Base-by-base conservation (phyloP, 2,797 vertebrate species). In the Tolypeutes matacus region DNA sequence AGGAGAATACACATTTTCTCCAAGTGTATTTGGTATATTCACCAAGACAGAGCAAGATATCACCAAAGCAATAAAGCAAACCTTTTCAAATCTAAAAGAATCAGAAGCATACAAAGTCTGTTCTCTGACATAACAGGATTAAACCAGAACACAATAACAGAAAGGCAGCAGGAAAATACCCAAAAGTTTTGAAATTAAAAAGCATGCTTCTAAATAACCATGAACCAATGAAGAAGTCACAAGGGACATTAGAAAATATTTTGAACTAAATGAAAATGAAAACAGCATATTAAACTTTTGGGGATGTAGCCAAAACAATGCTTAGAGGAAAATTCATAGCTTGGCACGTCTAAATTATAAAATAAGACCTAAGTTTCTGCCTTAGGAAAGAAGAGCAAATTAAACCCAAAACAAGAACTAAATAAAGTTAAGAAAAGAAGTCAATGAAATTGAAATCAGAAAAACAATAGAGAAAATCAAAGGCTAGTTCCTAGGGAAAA, bases 161-260 rank as follows among this genome's bases (percentile, higher is more conserved):
- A 78, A 69, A 67, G 23, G 81, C 69, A 82, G 31, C 62, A 76
- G 27, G 49, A 58, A 93, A 75, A 34, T 53, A 9, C 2, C 23
- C 51, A 89, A 62, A 46, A 60, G 13, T 75, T 93, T 29, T 60
- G n/a, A 89, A 89, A 89, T 85, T 70, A 80, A 34, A 80, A 58
- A 93, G 9, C 27, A 75, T 46, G 14, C 42, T 77, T 89, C 65
- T 73, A 58, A 60, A 75, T 65, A 91, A 60, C 39, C 76, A 58
- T 21, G 76, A 81, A 29, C 49, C 27, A 69, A 65, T 83, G 49
- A 39, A 67, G 7, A 75, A 73, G 18, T 58, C 31, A 85, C 15
- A n/a, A 51, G 51, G 69, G 36, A 94, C 75, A 51, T 58, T 39
- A 75, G 67, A 75, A 95, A 91, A 36, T 65, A 92, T 67, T 80